Evolutionary conservation across 2,888 invertebrate genomes (phyloP), one percentile per base, ranked within the genome.

Genomic region (Anthophora plumipes): DNA sequence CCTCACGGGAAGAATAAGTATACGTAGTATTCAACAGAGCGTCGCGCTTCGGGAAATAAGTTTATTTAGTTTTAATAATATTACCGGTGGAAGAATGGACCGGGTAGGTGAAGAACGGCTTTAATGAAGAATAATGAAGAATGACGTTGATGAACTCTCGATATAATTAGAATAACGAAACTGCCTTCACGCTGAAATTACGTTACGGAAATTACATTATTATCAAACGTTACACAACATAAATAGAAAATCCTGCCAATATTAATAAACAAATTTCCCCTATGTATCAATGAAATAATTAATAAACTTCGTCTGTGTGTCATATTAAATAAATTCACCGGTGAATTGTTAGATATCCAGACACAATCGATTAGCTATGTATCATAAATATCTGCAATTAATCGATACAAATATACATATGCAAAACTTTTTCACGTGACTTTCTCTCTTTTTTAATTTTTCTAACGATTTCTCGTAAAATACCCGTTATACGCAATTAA

Each of bases 401-500:
- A 46, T 31, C 4, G 2, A 4, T 31, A 31, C 31, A 31, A 31
- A 31, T 31, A 31, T 31, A 31, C 1, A n/a, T n/a, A n/a, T n/a
- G n/a, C n/a, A n/a, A n/a, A n/a, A n/a, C n/a, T n/a, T n/a, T n/a
- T n/a, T n/a, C n/a, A 31, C 31, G 31, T 31, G 4, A 31, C 4
- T 31, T 31, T 14, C 11, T 20, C 3, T 22, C 9, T 1, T 31
- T 1, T 1, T 6, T 7, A 25, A 14, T 20, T 9, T 9, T 69
- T 22, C 8, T 2, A 12, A 68, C 52, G 46, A 54, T 14, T 46
- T 14, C 39, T 41, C 70, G 67, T 83, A 61, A 77, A 77, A 79
- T 76, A 75, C 37, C 25, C 64, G 55, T 59, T 41, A 54, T 39
- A 61, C 48, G 39, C 52, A 55, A 80, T 80, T 70, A 57, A 66